Base-by-base conservation (phyloP, 2,113 vertebrate species). In the Puffinus mauretanicus region DNA sequence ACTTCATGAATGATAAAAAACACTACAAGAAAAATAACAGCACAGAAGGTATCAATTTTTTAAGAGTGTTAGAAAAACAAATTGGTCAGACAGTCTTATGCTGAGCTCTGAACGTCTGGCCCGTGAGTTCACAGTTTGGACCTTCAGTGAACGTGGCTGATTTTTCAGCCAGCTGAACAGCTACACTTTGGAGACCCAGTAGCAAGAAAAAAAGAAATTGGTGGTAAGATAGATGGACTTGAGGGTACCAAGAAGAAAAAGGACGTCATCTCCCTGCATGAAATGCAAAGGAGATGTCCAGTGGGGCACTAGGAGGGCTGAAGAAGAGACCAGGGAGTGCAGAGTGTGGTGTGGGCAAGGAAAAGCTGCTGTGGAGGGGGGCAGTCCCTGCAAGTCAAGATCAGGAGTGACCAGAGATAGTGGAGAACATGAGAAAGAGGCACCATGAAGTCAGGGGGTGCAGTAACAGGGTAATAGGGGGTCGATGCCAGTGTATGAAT, bases 221-320 rank as follows among this genome's bases (percentile, higher is more conserved):
- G 21, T 42, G 18, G 12, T 36, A n/a, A 86, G 10, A 52, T 2
- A 54, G 12, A 47, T 10, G 10, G 14, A 36, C 15, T 24, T 72
- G 17, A 44, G 32, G 9, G 3, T 61, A n/a, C 7, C 20, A 51
- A 66, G 46, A 58, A 52, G 34, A 52, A 38, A 61, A 80, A 78
- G 2, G 12, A 20, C 13, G 22, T 57, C 2, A 26, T 51, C 8
- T 67, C 10, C 12, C 20, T 25, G 0, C 26, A 29, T 20, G 8
- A 70, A 51, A 20, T 13, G 15, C 6, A 2, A 46, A 17, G 32
- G n/a, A 62, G 10, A 25, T 66, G 22, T 10, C 19, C 26, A 44
- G n/a, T 60, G 7, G 2, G 11, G 38, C 7, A 30, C 7, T 30
- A 27, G 26, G 65, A 69, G 40, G 13, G n/a, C 55, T 89, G 32